These are phyloP conservation scores for Diachrysia chrysitis DNA, from an alignment of 2,888 invertebrate genomes.

Conservation along the genomic window DNA sequence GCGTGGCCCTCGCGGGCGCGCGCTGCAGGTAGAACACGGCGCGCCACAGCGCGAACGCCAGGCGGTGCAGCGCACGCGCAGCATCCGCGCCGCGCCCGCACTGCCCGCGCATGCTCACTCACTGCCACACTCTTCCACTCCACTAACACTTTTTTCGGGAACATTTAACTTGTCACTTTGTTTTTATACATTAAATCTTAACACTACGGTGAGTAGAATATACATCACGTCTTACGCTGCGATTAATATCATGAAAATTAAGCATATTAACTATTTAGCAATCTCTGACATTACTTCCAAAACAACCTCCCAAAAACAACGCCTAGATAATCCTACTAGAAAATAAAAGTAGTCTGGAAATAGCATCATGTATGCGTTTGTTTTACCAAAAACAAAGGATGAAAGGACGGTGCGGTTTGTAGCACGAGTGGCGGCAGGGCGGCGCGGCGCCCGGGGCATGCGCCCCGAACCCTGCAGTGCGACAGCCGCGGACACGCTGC, in stretches of 20 bases:
- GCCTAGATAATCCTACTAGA: neutral
- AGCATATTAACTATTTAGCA: no score
- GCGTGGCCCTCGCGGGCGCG: constrained; percentile 65
- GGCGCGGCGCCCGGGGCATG: constrained; percentile 63
- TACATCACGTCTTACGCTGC: neutral
- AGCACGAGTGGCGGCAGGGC: constrained; percentile 58
- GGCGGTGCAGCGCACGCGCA: constrained; percentile 91
- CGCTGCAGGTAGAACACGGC: constrained; percentile 92
- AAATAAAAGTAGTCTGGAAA: constrained; percentile 22
- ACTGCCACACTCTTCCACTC: constrained; percentile 44
- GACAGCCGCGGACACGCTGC: constrained; percentile 65
- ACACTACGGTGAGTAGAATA: neutral
- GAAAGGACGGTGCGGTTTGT: constrained; percentile 53
- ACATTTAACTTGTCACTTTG: constrained; percentile 32
- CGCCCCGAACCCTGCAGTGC: constrained; percentile 82
- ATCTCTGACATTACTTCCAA: no score
- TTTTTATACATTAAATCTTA: neutral
- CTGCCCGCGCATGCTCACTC: constrained; percentile 73
- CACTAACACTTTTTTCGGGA: constrained; percentile 36
- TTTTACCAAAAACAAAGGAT: constrained; percentile 56
- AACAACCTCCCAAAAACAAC: neutral
- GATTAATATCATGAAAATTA: no score
- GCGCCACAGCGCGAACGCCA: constrained; percentile 93
- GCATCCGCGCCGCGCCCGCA: constrained; percentile 82
- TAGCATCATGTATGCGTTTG: constrained; percentile 13